A percentile compares a stretch with the other conserved stretches of the same genome.
Evolutionary conservation across 37 sponge, comb jelly and placozoan genomes (phyloP).

Genomic region (Haliclona indistincta): DNA sequence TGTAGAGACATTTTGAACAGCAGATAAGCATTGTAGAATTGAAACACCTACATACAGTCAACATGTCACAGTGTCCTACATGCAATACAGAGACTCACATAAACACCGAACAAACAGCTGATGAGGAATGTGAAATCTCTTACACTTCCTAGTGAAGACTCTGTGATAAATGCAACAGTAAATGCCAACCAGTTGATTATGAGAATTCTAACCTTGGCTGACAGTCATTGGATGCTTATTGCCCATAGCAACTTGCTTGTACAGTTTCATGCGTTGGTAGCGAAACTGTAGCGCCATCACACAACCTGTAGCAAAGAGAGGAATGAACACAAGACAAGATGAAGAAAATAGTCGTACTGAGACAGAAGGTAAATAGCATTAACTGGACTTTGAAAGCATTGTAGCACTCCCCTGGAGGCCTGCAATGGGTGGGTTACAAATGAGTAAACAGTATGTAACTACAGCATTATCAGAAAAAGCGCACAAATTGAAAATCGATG

Average conservation of each 20-base stretch:
- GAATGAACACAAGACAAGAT: neutral
- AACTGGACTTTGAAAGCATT: constrained; percentile 56
- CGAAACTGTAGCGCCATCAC: constrained; percentile 67
- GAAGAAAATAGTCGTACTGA: constrained; percentile 36
- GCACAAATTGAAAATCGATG: neutral
- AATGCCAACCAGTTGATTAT: neutral
- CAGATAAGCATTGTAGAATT: constrained; percentile 61
- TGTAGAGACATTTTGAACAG: constrained; percentile 36
- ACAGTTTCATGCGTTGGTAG: constrained; percentile 61
- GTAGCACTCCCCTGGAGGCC: constrained; percentile 79
- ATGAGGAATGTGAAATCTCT: neutral
- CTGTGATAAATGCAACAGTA: neutral
- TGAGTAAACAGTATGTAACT: neutral
- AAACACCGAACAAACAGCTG: neutral
- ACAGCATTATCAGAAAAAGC: too few relatives aligned
- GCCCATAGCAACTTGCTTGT: constrained; percentile 64
- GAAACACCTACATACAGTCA: constrained; percentile 41
- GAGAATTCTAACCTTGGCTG: constrained; percentile 26
- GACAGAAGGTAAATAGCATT: constrained; percentile 41
- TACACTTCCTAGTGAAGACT: neutral
- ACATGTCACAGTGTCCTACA: neutral
- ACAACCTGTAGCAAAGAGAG: constrained; percentile 26
- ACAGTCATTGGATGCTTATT: constrained; percentile 57
- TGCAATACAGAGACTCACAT: constrained; percentile 2
- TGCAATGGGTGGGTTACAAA: neutral